A percentile compares a stretch with the other conserved stretches of the same genome.
Conservation (phyloP, 1,140 invertebrate species). For the Ooceraea biroi region DNA sequence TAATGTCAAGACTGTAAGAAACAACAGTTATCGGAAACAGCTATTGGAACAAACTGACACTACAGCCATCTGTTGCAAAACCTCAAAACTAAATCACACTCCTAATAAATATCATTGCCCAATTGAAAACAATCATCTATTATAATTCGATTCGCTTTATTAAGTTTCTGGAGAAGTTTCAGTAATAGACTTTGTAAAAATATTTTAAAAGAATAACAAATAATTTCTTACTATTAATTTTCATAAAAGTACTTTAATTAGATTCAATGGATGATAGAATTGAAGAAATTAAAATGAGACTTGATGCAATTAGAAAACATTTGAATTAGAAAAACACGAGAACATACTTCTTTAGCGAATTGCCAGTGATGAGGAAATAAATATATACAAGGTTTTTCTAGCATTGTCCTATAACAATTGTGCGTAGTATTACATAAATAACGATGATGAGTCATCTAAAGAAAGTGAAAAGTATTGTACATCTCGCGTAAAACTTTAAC, state of each 20-base stretch:
- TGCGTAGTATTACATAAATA: background rate
- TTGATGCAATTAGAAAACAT: background rate
- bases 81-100: too few species aligned
- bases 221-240: too few species aligned
- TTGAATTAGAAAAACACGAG: background rate
- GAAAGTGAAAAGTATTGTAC: background rate
- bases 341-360: background rate
- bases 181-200: too few species aligned
- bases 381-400: background rate
- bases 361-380: background rate
- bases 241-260: too few species aligned
- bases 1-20: too few species aligned
- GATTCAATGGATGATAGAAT: too few species aligned
- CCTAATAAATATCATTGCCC: background rate
- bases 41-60: too few species aligned
- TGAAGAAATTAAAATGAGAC: background rate
- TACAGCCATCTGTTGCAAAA: too few species aligned
- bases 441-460: background rate
- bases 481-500: too few species aligned
- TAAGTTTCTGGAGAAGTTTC: too few species aligned
- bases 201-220: background rate
- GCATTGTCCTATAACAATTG: background rate
- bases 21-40: too few species aligned
- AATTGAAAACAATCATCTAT: background rate
- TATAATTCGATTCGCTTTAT: background rate